These are phyloP conservation scores for Noctua janthe DNA, from an alignment of 2,888 invertebrate species.

Conservation along the genomic window DNA sequence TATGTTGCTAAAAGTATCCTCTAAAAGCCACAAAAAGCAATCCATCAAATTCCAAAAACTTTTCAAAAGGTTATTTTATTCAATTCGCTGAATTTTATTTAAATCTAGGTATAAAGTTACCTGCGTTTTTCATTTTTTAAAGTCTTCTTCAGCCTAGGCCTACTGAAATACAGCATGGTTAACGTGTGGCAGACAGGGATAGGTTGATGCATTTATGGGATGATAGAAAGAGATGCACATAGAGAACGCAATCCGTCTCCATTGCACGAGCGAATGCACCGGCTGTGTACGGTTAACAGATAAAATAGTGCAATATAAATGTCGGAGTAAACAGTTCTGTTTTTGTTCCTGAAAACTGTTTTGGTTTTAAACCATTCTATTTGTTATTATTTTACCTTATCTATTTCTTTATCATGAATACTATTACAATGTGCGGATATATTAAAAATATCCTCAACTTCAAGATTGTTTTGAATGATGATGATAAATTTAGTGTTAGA, in stretches of 20 bases:
- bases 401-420: not conserved
- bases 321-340: conserved; percentile 7
- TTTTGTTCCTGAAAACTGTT: conserved; percentile 7
- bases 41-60: conserved; percentile 28
- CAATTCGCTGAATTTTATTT: conserved; percentile 35
- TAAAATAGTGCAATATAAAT: conserved; percentile 39
- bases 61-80: conserved; percentile 11
- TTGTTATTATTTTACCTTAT: not conserved
- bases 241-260: conserved; percentile 74
- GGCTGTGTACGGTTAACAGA: conserved; percentile 70
- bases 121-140: conserved; percentile 51
- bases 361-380: not conserved
- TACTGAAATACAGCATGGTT: conserved; percentile 63
- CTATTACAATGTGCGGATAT: too few species aligned
- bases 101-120: conserved; percentile 31
- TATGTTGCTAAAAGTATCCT: conserved; percentile 2
- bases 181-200: conserved; percentile 68
- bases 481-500: not conserved
- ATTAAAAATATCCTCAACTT: not conserved
- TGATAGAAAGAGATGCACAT: conserved; percentile 72
- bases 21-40: conserved; percentile 25
- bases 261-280: conserved; percentile 85
- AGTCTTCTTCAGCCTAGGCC: conserved; percentile 59
- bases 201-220: conserved; percentile 56
- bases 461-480: not conserved